Evolutionary conservation across 1,140 invertebrate species (phyloP), one percentile per base, ranked within the genome.

Genomic region (Brachionus calyciflorus): DNA sequence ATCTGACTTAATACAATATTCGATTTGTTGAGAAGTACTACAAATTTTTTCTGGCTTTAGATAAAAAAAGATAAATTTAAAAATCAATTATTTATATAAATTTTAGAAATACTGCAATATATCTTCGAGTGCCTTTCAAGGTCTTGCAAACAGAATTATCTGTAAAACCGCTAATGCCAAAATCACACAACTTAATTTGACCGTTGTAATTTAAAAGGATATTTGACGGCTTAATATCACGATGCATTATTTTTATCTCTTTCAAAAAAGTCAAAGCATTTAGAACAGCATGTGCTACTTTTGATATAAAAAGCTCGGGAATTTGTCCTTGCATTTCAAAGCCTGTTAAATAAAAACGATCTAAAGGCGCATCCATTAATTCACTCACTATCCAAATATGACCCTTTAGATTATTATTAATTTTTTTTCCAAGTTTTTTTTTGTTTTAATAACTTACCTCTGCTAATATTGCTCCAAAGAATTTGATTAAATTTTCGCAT

Each of bases 211-310:
- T 86, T 75, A 86, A 83, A 78, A 86, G 80, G 78, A 86, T 83
- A 79, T 86, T 86, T 68, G 81, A 85, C 12, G 85, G 85, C 76
- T 86, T 86, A 12, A 86, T 81, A 80, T 86, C 85, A 83, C 86
- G 79, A 77, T 87, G 86, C 79, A 87, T 81, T 44, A 87, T 85
- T 78, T 84, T 75, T 51, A 79, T 28, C 21, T 55, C 24, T 55
- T 55, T 55, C 53, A 55, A 28, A 55, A 55, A 55, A 55, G 33
- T 28, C 10, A 55, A 55, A 21, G 53, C 53, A 4, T 28, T n/a
- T 14, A 55, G 14, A n/a, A 55, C 53, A 28, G 53, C 28, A 24
- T 14, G 33, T n/a, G 53, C 24, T 28, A 55, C 28, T 55, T 55
- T 55, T 33, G 53, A 55, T 28, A 55, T 14, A 55, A 55, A 55